Conservation (phyloP, 2,888 invertebrate genomes). For the Carabus problematicus region DNA sequence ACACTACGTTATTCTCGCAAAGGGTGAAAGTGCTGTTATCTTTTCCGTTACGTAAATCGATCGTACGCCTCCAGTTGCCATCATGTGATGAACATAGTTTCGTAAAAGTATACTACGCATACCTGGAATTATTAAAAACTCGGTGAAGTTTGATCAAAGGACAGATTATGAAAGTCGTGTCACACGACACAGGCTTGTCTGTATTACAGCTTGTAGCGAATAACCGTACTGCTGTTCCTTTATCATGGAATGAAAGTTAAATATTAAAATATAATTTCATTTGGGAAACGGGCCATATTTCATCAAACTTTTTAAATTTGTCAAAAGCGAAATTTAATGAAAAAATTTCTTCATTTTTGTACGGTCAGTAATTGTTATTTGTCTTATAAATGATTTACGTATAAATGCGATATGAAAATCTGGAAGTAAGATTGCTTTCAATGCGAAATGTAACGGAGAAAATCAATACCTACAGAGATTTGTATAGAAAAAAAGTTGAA, state of each 20-base stretch:
- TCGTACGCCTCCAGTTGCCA: neutral
- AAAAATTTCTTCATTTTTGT: neutral
- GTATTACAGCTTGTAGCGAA: too few relatives aligned
- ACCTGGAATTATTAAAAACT: conserved; percentile 1
- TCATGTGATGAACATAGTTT: neutral
- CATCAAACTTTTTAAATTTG: neutral
- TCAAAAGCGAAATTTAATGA: neutral
- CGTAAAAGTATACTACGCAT: too few relatives aligned
- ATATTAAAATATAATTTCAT: conserved; percentile 1
- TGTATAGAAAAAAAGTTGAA: too few relatives aligned
- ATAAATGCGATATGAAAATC: too few relatives aligned
- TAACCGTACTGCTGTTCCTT: neutral
- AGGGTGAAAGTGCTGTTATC: neutral
- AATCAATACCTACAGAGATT: too few relatives aligned
- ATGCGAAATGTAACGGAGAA: neutral
- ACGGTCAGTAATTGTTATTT: too few relatives aligned
- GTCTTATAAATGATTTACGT: too few relatives aligned
- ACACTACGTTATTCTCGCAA: neutral
- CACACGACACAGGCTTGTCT: too few relatives aligned
- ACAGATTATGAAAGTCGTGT: neutral
- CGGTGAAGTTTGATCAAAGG: neutral
- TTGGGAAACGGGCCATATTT: too few relatives aligned
- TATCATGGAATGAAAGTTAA: neutral
- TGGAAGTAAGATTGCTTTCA: too few relatives aligned
- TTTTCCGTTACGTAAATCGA: neutral